Conservation (phyloP, 2,888 invertebrate species). For the Glyphotaelius pellucidus region DNA sequence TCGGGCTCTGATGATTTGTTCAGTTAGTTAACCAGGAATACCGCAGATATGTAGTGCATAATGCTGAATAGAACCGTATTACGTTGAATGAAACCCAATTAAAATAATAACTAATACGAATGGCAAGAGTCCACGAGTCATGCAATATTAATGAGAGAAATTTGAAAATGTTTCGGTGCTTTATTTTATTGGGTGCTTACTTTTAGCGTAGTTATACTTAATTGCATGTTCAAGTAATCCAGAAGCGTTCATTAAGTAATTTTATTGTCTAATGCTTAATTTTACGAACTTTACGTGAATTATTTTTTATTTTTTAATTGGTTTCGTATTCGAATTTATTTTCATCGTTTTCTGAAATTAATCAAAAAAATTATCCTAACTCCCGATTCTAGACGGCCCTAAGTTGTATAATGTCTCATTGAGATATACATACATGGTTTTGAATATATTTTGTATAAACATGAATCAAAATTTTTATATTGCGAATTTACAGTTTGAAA, state of each 20-base stretch:
- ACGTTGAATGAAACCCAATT: background rate
- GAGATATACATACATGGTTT: too few species aligned
- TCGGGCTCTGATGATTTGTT: background rate
- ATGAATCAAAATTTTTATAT: too few species aligned
- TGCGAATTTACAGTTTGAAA: too few species aligned
- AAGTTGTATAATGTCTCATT: background rate
- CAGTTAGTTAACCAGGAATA: background rate
- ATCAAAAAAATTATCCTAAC: background rate
- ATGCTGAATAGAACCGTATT: background rate
- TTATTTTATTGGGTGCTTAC: background rate
- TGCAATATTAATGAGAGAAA: constrained; percentile 38
- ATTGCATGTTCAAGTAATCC: background rate
- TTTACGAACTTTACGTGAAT: background rate
- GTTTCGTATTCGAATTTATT: background rate
- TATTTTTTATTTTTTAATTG: background rate
- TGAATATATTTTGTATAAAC: too few species aligned
- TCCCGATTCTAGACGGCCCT: background rate
- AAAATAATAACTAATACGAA: background rate
- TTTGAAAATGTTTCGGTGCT: background rate
- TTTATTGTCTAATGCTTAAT: background rate
- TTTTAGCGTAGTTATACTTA: background rate
- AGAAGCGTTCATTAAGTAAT: background rate
- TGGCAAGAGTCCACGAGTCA: background rate
- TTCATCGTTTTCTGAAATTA: background rate
- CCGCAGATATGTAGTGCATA: background rate